A percentile compares a stretch with the other conserved stretches of the same genome.
Evolutionary conservation across 2,113 vertebrate species (phyloP).

Genomic region (Pluvialis apricaria): DNA sequence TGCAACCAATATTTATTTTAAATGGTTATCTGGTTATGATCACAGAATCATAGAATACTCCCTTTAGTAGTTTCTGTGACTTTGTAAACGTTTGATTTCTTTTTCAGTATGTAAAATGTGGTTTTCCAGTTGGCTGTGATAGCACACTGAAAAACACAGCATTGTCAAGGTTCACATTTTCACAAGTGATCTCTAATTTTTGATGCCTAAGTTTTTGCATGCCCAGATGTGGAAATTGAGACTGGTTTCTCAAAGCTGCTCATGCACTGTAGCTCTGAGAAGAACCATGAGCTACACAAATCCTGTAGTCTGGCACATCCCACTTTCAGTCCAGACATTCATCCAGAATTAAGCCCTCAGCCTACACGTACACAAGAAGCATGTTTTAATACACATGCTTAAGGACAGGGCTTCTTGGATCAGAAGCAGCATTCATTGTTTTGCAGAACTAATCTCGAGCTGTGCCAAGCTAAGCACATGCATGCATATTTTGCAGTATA

Average conservation of each 20-base stretch:
- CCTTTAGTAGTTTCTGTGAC: not conserved
- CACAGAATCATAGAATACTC: not conserved
- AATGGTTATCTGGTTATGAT: not conserved
- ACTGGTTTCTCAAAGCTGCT: not conserved
- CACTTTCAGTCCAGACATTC: not conserved
- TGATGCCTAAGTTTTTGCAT: not conserved
- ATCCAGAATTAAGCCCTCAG: not conserved
- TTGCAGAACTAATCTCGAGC: fast-evolving
- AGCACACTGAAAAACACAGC: not conserved
- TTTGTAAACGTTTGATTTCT: not conserved
- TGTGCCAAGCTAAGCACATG: not conserved
- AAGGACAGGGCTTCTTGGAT: not conserved
- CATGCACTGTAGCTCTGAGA: not conserved
- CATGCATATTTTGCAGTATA: not conserved
- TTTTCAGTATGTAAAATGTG: not conserved
- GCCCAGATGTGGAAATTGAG: not conserved
- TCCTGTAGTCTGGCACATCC: not conserved
- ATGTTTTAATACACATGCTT: not conserved
- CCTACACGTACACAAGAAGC: fast-evolving
- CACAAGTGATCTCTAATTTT: not conserved
- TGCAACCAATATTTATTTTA: not conserved
- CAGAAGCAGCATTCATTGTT: not conserved
- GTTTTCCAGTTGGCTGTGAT: not conserved
- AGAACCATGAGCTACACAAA: not conserved
- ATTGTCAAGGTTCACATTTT: not conserved